Evolutionary conservation across 1,140 invertebrate species (phyloP), one percentile per base, ranked within the genome.

Genomic region (Caenorhabditis remanei): DNA sequence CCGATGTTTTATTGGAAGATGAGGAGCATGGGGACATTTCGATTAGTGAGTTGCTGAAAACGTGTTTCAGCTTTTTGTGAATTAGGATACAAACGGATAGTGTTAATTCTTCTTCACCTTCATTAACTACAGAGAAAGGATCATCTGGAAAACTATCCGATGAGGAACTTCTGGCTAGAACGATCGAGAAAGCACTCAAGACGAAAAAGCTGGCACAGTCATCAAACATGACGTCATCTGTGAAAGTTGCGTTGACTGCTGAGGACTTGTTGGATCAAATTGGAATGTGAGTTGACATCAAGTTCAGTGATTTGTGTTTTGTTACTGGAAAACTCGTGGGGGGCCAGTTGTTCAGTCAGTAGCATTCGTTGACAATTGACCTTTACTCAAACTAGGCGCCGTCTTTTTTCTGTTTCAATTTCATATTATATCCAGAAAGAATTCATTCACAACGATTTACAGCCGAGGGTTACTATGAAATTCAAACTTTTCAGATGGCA

Each of bases 111-210:
- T 32, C 32, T 2, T 32, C 1, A 32, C 2, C 2, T 2, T 32
- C 32, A 32, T 61, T 16, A 21, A 13, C 53, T 79, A 11, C 46
- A 79, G 71, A 50, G 53, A 79, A 79, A 79, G 43, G 71, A 50
- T 79, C 71, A 79, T 79, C 71, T 79, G 71, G 43, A 48, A 79
- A 79, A 24, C 46, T 79, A 24, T 79, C 71, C n/a, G 71, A 79
- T 50, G 71, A 79, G 11, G 71, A 79, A 24, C 71, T 48, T 7
- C 43, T 79, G 16, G 71, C 71, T 7, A 79, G n/a, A 50, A 79
- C 71, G 3, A 79, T 79, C 53, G 71, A 79, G 71, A 79, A 79
- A 24, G 71, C 71, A 4, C 46, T 79, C n/a, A 50, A 50, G 19
- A 79, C 71, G n/a, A 79, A 79, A 50, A 79, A 79, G n/a, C 9